Conservation (phyloP, 2,113 vertebrate species). For the Anarhynchus alexandrinus region DNA sequence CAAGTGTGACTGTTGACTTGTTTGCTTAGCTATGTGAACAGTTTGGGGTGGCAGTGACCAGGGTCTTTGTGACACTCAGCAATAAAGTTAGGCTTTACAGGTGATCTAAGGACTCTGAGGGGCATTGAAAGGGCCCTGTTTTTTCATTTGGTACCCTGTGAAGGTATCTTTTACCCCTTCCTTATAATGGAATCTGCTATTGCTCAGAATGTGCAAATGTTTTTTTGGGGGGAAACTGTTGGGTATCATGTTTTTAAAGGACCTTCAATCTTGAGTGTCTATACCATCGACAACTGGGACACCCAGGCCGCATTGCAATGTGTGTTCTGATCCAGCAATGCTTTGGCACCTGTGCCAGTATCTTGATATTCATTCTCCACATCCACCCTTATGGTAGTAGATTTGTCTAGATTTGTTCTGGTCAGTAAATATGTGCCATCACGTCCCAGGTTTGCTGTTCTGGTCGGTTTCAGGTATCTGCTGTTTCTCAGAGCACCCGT, state of each 20-base stretch:
- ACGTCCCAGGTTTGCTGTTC: background rate
- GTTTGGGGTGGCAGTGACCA: background rate
- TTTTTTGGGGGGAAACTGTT: background rate
- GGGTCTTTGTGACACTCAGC: background rate
- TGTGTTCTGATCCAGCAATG: background rate
- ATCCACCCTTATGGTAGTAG: background rate
- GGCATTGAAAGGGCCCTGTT: background rate
- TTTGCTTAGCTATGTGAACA: background rate
- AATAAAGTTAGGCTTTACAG: background rate
- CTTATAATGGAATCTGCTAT: background rate
- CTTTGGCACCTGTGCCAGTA: background rate
- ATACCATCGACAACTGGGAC: rapidly evolving
- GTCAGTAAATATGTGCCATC: background rate
- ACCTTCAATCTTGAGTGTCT: background rate
- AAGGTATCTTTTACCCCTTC: background rate
- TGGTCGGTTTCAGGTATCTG: background rate
- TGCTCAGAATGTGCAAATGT: background rate
- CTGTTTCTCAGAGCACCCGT: background rate
- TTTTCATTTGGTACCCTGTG: background rate
- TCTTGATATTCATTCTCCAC: background rate
- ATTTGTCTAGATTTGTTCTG: background rate
- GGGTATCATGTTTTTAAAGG: background rate
- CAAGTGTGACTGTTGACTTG: background rate
- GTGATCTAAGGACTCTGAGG: background rate
- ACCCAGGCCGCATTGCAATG: background rate